Conservation (phyloP, 2,113 vertebrate species). For the Crotalus viridis region DNA sequence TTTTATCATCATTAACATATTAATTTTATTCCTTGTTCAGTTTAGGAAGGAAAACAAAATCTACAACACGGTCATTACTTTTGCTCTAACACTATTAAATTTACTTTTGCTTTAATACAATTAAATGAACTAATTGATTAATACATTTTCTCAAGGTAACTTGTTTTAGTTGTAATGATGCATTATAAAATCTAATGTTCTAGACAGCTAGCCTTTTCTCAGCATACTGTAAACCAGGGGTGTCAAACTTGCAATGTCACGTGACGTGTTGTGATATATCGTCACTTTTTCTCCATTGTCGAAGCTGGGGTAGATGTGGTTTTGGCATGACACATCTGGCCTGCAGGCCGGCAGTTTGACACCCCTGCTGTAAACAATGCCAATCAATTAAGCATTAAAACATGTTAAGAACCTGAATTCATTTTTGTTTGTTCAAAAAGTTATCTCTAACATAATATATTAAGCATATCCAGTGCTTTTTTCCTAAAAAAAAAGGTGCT, state of each 20-base stretch:
- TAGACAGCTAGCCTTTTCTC: constrained; percentile 23
- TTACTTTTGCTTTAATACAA: not conserved
- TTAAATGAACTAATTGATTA: constrained; percentile 9
- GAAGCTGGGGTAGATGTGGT: no score
- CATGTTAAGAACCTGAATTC: constrained; percentile 1
- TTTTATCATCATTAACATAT: constrained; percentile 21
- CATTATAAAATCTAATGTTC: constrained; percentile 45
- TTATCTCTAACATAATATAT: constrained; percentile 39
- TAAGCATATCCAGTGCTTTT: constrained; percentile 19
- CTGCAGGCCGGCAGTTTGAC: no score
- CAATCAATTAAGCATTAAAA: constrained; percentile 38
- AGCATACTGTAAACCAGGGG: constrained; percentile 22
- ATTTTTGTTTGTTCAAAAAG: constrained; percentile 30
- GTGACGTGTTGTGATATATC: no score
- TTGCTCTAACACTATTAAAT: not conserved
- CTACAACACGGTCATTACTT: not conserved
- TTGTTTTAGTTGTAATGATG: not conserved
- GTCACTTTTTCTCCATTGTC: no score
- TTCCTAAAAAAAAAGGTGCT: no score
- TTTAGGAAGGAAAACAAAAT: not conserved
- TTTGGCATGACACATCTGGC: no score
- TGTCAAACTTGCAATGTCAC: no score
- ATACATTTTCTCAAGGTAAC: constrained; percentile 23
- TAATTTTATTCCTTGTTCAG: not conserved
- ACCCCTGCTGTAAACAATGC: constrained; percentile 20